Base-by-base conservation (phyloP, 2,113 vertebrate species). In the Nothobranchius furzeri region DNA sequence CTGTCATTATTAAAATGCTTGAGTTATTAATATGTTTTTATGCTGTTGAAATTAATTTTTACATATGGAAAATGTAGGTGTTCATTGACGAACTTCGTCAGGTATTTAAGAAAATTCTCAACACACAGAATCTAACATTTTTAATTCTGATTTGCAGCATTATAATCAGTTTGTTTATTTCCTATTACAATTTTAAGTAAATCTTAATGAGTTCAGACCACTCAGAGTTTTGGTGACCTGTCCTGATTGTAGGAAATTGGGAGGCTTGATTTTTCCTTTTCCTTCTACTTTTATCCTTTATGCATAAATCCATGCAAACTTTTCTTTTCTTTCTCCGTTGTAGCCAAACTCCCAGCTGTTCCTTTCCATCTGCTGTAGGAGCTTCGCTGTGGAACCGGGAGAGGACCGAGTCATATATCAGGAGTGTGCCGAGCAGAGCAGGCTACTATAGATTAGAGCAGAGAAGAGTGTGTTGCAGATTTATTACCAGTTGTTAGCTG, bases 401-500 rank as follows among this genome's bases (percentile, higher is more conserved):
- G 62, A 15, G 14, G 40, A 48, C 69, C 4, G 64, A 56, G 73
- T 85, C 86, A 36, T 88, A 68, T 55, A 87, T 88, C 76, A 49
- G 74, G 80, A 73, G 76, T 49, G 71, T n/a, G 57, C 45, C 0
- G 63, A 62, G 67, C 64, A 54, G 63, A 60, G 51, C 63, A 52
- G 65, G 53, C 83, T 69, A 37, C 1, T 46, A 69, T 61, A 73
- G 82, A 81, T 79, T 70, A 79, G 76, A 77, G 68, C 66, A 46
- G 53, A 73, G 66, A 70, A 68, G 76, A 70, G 82, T 57, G 76
- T 82, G 72, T 36, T n/a, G 57, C 71, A 85, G 85, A 90, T 87
- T 86, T 85, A 89, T 87, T 70, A 68, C 76, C 10, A 48, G 60
- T 76, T 50, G 30, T 88, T 79, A 81, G 65, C 73, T 86, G 84